Conservation (phyloP, 2,113 vertebrate genomes). For the Catharus bicknelli region DNA sequence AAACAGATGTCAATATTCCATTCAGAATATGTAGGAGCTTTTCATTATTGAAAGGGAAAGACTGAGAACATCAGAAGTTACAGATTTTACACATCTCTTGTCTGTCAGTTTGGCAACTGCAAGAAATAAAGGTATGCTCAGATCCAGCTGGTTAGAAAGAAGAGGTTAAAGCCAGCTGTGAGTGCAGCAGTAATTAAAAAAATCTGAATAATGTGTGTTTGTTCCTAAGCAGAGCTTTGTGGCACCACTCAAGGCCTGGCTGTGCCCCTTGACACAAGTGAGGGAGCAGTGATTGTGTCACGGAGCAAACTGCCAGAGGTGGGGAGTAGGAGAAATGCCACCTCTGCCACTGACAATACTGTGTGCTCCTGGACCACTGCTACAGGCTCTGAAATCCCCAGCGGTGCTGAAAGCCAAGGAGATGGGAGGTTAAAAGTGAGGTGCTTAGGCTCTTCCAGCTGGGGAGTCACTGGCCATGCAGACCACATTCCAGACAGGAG, state of each 20-base stretch:
- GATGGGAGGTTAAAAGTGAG: neutral
- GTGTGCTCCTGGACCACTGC: neutral
- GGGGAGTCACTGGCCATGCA: neutral
- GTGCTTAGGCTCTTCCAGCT: neutral
- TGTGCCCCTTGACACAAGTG: neutral
- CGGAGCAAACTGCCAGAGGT: neutral
- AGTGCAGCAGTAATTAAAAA: neutral
- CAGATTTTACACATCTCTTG: neutral
- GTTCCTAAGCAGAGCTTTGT: neutral
- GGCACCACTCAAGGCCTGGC: neutral
- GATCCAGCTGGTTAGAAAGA: neutral
- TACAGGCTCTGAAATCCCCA: neutral
- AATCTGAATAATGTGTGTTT: neutral
- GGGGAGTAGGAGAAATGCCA: neutral
- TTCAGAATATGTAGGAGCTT: neutral
- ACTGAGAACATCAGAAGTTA: neutral
- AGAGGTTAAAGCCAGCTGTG: neutral
- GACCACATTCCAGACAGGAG: neutral
- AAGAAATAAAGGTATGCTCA: neutral
- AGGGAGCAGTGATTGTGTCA: neutral
- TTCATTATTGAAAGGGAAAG: neutral
- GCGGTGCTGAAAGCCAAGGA: too few species aligned
- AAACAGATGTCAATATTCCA: constrained; percentile 28
- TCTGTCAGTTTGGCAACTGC: neutral
- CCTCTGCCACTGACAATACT: neutral